Conservation (phyloP, 2,888 invertebrate species). For the Syrista parreyssii region DNA sequence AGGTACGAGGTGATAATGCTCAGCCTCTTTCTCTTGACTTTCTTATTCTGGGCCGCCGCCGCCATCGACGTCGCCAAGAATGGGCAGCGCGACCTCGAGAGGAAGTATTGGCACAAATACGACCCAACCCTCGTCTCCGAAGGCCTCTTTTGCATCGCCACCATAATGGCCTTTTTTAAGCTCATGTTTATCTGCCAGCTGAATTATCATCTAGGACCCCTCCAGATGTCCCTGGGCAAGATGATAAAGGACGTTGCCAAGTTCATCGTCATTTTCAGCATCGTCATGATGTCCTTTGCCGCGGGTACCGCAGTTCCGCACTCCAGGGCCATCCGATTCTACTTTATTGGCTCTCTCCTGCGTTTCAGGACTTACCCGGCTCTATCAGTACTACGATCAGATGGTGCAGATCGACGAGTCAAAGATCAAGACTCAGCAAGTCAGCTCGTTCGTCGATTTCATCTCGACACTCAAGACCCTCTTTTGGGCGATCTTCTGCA, state of each 20-base stretch:
- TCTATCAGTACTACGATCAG: conserved; percentile 76
- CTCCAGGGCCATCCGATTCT: neutral
- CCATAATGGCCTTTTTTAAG: conserved; percentile 75
- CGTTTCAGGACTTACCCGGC: conserved; percentile 67
- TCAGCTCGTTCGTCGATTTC: conserved; percentile 72
- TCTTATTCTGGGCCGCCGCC: conserved; percentile 73
- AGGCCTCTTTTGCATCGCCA: conserved; percentile 75
- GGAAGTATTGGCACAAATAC: conserved; percentile 75
- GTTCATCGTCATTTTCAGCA: conserved; percentile 72
- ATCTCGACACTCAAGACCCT: conserved; percentile 72
- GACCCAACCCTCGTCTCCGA: conserved; percentile 76
- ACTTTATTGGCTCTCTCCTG: conserved; percentile 21
- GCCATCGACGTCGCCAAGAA: conserved; percentile 67
- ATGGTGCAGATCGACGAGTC: conserved; percentile 71
- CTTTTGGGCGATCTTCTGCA: conserved; percentile 79
- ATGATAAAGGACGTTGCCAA: conserved; percentile 76
- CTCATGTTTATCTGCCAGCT: conserved; percentile 74
- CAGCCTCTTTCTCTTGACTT: conserved; percentile 71
- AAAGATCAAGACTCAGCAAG: conserved; percentile 71
- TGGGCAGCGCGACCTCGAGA: conserved; percentile 68
- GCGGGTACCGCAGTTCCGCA: conserved; percentile 60
- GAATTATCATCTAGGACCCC: conserved; percentile 74
- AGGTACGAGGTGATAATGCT: conserved; percentile 72
- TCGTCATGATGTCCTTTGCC: conserved; percentile 67
- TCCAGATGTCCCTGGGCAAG: conserved; percentile 76